A percentile compares a stretch with the other conserved stretches of the same genome.
Conservation (phyloP, 2,888 invertebrate genomes). For the Diplolepis rosae region DNA sequence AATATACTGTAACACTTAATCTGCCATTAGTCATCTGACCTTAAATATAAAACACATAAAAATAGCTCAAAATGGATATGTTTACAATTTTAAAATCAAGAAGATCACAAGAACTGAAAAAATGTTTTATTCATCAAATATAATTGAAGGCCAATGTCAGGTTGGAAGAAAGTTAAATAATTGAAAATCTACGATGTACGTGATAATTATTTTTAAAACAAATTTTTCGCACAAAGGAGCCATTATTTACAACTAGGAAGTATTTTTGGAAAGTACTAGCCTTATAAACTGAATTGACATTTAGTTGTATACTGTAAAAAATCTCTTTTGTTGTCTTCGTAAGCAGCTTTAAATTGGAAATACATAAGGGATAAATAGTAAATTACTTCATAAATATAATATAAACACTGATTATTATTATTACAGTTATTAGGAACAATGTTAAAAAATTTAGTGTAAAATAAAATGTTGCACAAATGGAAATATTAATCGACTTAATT, state of each 20-base stretch:
- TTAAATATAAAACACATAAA: background rate
- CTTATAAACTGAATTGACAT: background rate
- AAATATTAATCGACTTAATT: background rate
- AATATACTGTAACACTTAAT: background rate
- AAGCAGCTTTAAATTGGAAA: constrained; percentile 2
- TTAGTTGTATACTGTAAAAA: background rate
- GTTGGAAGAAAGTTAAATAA: background rate
- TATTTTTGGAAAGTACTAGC: constrained; percentile 20
- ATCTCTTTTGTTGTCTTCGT: background rate
- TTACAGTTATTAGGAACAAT: constrained; percentile 34
- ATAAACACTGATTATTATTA: constrained; percentile 35
- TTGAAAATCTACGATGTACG: background rate
- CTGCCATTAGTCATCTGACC: background rate
- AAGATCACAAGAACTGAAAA: background rate
- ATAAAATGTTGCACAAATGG: background rate
- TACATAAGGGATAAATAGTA: background rate
- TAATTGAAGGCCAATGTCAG: background rate
- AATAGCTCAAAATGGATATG: constrained; percentile 6
- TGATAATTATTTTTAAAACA: background rate
- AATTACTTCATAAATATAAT: constrained; percentile 32
- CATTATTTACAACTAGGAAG: background rate
- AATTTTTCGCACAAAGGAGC: background rate
- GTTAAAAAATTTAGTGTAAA: constrained; percentile 1
- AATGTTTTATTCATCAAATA: background rate
- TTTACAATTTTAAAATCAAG: constrained; percentile 17